Conservation (phyloP, 1,140 invertebrate genomes). For the Mycetomoellerius zeteki region DNA sequence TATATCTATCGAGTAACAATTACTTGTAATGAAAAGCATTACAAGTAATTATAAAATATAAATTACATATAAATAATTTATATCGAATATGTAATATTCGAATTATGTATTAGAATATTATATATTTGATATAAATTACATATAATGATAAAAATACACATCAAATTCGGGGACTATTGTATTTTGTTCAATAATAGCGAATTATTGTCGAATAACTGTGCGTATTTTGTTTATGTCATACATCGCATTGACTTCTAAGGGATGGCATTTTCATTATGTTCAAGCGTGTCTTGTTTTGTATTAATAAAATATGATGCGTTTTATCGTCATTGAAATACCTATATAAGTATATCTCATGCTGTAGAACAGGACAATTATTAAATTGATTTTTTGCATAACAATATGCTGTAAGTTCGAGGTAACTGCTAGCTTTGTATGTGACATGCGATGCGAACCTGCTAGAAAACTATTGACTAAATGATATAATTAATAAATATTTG, state of each 20-base stretch:
- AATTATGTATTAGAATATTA: too few species aligned
- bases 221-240: neutral
- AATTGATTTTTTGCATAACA: neutral
- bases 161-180: neutral
- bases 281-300: neutral
- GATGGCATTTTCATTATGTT: neutral
- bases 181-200: neutral
- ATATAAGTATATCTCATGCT: constrained; percentile 4
- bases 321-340: neutral
- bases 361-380: neutral
- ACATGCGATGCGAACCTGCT: neutral
- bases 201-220: constrained; percentile 17
- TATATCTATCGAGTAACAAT: neutral
- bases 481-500: constrained; percentile 8
- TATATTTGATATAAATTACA: neutral
- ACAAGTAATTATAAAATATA: neutral
- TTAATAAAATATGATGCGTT: constrained; percentile 4
- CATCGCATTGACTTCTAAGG: neutral
- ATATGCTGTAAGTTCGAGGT: constrained; percentile 16
- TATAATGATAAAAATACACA: constrained; percentile 7
- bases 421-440: neutral
- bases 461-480: constrained; percentile 10
- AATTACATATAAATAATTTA: neutral
- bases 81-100: too few species aligned
- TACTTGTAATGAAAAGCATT: neutral